phyloP scores from a whole-genome alignment of 2,113 vertebrate species.

The Nibea albiflora region DNA sequence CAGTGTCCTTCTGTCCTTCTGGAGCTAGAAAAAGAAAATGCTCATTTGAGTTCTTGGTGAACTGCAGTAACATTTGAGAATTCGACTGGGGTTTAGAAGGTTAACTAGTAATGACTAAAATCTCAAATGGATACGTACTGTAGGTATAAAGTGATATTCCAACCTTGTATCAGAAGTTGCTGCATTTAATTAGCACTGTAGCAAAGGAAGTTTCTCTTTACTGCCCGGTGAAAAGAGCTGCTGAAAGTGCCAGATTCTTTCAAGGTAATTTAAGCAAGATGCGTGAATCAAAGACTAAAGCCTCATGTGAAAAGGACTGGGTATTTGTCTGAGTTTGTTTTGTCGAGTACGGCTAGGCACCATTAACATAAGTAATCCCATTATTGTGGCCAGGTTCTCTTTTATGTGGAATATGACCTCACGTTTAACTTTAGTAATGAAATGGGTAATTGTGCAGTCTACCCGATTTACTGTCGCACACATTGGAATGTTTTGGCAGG shows the following conservation, averaged over 20 bases:
- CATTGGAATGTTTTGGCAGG: slow-evolving; percentile 15
- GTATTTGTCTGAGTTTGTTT: slow-evolving; percentile 16
- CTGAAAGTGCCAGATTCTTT: slow-evolving; percentile 12
- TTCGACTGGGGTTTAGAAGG: no score
- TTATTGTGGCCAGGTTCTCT: slow-evolving; percentile 33
- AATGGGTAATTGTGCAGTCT: slow-evolving; percentile 21
- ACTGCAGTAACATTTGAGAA: no score
- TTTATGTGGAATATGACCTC: slow-evolving; percentile 39
- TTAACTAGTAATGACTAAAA: no score
- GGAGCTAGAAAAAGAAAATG: no score
- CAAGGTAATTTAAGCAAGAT: slow-evolving; percentile 6
- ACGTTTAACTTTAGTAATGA: slow-evolving; percentile 13
- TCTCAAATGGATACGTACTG: no score
- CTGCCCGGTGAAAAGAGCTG: slow-evolving; percentile 5
- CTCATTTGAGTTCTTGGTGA: no score
- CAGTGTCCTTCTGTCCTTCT: no score
- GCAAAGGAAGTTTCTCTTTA: not conserved
- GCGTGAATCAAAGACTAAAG: slow-evolving; percentile 11
- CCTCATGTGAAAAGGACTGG: not conserved
- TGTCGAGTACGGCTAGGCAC: slow-evolving; percentile 21
- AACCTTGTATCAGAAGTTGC: not conserved
- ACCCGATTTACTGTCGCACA: slow-evolving; percentile 47
- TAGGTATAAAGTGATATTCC: no score
- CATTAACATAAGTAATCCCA: slow-evolving; percentile 14
- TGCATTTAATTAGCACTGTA: not conserved